Evolutionary conservation across 2,797 vertebrate genomes (phyloP).

Genomic region (Podarcis lilfordi): DNA sequence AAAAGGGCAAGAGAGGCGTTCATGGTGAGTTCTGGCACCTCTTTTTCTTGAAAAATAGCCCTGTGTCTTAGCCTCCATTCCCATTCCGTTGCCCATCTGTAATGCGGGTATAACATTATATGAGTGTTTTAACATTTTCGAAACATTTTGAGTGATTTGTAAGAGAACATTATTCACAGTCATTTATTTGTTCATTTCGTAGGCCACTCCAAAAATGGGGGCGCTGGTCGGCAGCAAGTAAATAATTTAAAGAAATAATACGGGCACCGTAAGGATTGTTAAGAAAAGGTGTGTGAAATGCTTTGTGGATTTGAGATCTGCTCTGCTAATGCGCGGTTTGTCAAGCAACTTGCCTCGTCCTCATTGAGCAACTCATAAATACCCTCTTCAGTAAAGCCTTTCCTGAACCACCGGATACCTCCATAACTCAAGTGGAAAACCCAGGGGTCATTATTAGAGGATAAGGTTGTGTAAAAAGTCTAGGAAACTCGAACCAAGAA

Average conservation of each 20-base stretch:
- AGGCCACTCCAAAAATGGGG: background rate
- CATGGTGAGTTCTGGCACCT: too few species aligned
- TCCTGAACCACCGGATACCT: background rate
- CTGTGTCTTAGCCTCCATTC: background rate
- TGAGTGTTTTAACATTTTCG: background rate
- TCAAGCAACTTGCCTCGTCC: background rate
- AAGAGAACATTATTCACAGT: background rate
- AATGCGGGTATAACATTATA: background rate
- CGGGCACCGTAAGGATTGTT: background rate
- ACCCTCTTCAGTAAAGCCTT: background rate
- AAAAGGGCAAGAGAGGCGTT: too few species aligned
- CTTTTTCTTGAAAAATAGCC: too few species aligned
- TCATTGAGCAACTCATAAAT: background rate
- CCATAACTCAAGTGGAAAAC: background rate
- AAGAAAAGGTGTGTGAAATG: background rate
- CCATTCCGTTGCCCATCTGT: background rate
- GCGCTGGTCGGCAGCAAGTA: background rate
- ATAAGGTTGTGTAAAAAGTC: background rate
- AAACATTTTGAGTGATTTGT: background rate
- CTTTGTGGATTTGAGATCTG: background rate
- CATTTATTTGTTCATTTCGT: background rate
- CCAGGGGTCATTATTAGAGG: background rate
- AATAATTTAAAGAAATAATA: background rate
- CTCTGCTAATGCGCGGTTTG: background rate
- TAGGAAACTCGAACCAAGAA: background rate